Conservation (phyloP, 2,113 vertebrate species). For the Gallinago undulata region DNA sequence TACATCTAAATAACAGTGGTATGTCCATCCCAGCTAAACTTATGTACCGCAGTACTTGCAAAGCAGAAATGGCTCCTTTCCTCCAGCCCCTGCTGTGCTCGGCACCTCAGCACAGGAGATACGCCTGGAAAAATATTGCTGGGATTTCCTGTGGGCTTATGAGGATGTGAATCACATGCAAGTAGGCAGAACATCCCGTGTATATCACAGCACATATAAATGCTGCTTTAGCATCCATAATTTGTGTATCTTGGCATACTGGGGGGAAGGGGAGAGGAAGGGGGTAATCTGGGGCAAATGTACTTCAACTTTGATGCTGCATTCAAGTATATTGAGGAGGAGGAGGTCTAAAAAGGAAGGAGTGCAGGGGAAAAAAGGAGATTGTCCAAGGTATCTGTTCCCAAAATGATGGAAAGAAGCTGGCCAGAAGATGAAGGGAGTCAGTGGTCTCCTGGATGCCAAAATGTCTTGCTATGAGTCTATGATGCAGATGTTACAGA, state of each 20-base stretch:
- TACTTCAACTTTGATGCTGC: not conserved
- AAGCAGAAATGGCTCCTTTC: constrained; percentile 7
- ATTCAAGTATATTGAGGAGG: not conserved
- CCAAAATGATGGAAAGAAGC: not conserved
- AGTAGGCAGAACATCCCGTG: constrained; percentile 38
- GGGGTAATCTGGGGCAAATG: not conserved
- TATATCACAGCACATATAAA: constrained; percentile 6
- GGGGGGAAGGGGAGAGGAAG: not conserved
- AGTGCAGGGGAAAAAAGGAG: not conserved
- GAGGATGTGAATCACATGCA: constrained; percentile 56
- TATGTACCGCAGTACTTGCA: not conserved
- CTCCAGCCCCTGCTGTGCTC: constrained; percentile 44
- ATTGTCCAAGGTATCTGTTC: not conserved
- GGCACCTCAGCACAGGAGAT: constrained; percentile 42
- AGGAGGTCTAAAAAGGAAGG: not conserved
- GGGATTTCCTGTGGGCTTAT: constrained; percentile 64
- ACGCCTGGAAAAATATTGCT: constrained; percentile 60
- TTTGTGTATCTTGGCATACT: not conserved
- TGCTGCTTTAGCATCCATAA: not conserved
- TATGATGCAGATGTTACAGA: not conserved
- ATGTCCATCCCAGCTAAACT: not conserved
- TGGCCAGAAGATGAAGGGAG: not conserved
- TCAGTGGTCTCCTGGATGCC: not conserved
- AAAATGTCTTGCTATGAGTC: not conserved
- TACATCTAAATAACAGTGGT: not conserved